These are phyloP conservation scores for Syngnathus acus DNA, from an alignment of 2,797 vertebrate species.

Conservation along the genomic window DNA sequence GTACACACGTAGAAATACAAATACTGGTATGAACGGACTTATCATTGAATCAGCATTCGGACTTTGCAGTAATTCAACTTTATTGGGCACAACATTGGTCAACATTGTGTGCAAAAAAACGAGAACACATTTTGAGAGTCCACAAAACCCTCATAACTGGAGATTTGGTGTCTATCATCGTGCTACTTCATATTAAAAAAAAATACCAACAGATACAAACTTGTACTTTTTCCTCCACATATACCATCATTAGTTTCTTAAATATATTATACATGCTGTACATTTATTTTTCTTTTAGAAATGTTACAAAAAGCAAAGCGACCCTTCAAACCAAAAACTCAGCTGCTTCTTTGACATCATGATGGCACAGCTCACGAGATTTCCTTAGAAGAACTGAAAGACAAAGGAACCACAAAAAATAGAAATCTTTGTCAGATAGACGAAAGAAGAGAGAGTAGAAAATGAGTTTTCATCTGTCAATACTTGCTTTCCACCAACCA, in stretches of 20 bases:
- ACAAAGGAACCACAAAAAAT: background rate
- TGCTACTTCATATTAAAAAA: background rate
- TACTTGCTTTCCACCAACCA: too few relatives aligned
- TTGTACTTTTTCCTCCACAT: background rate
- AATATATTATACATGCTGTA: background rate
- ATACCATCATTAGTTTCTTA: background rate
- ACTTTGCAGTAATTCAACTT: background rate
- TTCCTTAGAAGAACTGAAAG: slow-evolving; percentile 7
- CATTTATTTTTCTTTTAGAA: background rate
- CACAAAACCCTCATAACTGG: background rate
- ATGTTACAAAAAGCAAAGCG: background rate
- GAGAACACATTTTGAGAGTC: background rate
- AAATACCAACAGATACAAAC: background rate
- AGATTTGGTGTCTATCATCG: background rate
- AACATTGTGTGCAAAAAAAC: slow-evolving; percentile 1
- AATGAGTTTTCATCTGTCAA: too few relatives aligned
- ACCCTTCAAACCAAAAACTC: background rate
- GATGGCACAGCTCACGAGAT: background rate
- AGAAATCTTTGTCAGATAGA: too few relatives aligned
- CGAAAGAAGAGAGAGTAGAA: too few relatives aligned
- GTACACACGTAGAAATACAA: background rate
- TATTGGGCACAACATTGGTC: background rate
- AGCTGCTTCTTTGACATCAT: background rate
- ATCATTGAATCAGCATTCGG: background rate
- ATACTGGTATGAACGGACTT: background rate